phyloP scores from a whole-genome alignment of 2,888 invertebrate species.

The Macaria liturata region DNA sequence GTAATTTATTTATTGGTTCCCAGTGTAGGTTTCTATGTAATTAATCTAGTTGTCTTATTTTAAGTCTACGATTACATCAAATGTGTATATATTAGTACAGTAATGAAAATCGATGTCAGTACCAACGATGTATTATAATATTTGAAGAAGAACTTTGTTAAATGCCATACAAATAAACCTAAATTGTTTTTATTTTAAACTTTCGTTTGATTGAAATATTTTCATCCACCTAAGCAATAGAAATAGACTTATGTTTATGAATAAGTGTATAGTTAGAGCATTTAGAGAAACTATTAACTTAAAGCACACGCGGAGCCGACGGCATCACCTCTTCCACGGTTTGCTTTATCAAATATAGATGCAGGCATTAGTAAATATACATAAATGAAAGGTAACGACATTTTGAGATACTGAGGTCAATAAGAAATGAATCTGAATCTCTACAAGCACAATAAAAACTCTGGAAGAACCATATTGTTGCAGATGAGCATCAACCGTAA shows the following conservation, averaged over 20 bases:
- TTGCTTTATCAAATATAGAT: no score
- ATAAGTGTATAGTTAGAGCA: no score
- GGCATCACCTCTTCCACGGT: neutral
- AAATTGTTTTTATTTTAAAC: constrained; percentile 79
- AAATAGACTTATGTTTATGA: no score
- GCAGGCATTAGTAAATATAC: no score
- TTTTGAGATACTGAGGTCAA: no score
- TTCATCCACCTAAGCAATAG: neutral
- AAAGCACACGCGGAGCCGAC: neutral
- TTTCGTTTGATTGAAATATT: constrained; percentile 40
- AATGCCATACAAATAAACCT: constrained; percentile 76
- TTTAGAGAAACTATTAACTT: neutral
- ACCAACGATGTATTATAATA: constrained; percentile 79
- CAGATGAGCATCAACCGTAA: no score
- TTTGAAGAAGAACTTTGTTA: constrained; percentile 71
- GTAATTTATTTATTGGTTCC: constrained; percentile 74
- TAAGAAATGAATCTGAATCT: no score
- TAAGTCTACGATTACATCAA: constrained; percentile 62
- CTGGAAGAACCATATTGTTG: no score
- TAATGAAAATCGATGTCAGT: constrained; percentile 72
- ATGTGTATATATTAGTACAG: constrained; percentile 72
- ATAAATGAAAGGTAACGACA: no score
- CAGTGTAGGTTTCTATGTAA: constrained; percentile 59
- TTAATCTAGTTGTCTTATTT: constrained; percentile 63
- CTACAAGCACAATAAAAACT: no score